Evolutionary conservation across 2,888 invertebrate genomes (phyloP).

Genomic region (Prosapia bicincta): DNA sequence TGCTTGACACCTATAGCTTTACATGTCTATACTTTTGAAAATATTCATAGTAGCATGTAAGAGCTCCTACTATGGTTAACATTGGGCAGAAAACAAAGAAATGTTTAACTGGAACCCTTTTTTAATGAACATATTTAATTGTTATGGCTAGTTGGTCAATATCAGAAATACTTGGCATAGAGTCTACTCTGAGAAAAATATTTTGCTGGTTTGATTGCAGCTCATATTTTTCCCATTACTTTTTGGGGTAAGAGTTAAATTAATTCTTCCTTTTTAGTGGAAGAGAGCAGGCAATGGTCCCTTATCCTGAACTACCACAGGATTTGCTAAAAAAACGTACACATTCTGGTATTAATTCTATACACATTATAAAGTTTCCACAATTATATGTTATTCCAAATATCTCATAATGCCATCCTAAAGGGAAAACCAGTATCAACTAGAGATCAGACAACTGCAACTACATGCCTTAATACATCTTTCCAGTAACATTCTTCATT

Average conservation of each 20-base stretch:
- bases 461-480: constrained; percentile 39
- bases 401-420: constrained; percentile 39
- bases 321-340: too few relatives aligned
- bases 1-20: constrained; percentile 39
- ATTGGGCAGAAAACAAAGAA: constrained; percentile 41
- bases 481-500: constrained; percentile 38
- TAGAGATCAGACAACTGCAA: constrained; percentile 38
- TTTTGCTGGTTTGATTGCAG: constrained; percentile 39
- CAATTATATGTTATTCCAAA: constrained; percentile 36
- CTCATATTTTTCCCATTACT: constrained; percentile 37
- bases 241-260: constrained; percentile 41
- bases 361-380: constrained; percentile 40
- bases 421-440: constrained; percentile 36
- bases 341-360: constrained; percentile 41
- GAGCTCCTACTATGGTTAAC: constrained; percentile 42
- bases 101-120: constrained; percentile 41
- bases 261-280: constrained; percentile 42
- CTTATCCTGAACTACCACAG: constrained; percentile 39
- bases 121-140: constrained; percentile 39
- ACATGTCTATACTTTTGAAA: constrained; percentile 36
- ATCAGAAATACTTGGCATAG: constrained; percentile 41
- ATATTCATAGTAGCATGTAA: constrained; percentile 27
- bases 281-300: too few relatives aligned
- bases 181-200: constrained; percentile 39
- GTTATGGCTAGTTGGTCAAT: constrained; percentile 42